phyloP scores from a whole-genome alignment of 2,888 invertebrate genomes.

The Cantharis flavilabris region DNA sequence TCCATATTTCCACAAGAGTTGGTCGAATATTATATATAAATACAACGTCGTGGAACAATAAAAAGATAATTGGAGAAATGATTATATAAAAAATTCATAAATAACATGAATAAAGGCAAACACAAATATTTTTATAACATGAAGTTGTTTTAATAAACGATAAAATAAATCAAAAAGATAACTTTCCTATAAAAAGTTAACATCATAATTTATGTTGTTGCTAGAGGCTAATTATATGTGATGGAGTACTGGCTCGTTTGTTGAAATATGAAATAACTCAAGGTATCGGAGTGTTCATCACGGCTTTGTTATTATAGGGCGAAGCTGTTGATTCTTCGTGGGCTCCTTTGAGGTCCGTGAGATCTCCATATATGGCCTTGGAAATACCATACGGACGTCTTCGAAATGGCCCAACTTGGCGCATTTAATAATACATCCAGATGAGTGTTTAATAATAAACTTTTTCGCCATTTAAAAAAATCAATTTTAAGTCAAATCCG shows the following conservation, averaged over 20 bases:
- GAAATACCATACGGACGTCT: conserved; percentile 31
- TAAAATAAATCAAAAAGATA: conserved; percentile 50
- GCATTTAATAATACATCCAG: conserved; percentile 32
- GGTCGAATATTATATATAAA: background rate
- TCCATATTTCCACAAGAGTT: background rate
- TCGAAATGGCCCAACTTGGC: conserved; percentile 35
- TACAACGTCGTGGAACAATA: background rate
- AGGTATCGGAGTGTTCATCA: conserved; percentile 46
- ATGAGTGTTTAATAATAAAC: background rate
- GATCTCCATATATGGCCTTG: conserved; percentile 40
- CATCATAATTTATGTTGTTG: conserved; percentile 55
- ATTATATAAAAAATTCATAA: conserved; percentile 5
- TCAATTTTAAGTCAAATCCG: background rate
- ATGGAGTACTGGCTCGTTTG: conserved; percentile 53
- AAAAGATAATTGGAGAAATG: background rate
- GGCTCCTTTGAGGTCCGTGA: conserved; percentile 33
- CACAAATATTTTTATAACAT: conserved; percentile 15
- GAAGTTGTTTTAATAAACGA: conserved; percentile 19
- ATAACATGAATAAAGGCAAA: conserved; percentile 12
- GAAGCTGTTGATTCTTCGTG: conserved; percentile 28
- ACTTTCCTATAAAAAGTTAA: conserved; percentile 54
- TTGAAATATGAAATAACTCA: conserved; percentile 55
- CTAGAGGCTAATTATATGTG: conserved; percentile 55
- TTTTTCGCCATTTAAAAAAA: background rate
- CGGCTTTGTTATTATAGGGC: conserved; percentile 51